Conservation (phyloP, 2,888 invertebrate genomes). For the Clunio marinus region DNA sequence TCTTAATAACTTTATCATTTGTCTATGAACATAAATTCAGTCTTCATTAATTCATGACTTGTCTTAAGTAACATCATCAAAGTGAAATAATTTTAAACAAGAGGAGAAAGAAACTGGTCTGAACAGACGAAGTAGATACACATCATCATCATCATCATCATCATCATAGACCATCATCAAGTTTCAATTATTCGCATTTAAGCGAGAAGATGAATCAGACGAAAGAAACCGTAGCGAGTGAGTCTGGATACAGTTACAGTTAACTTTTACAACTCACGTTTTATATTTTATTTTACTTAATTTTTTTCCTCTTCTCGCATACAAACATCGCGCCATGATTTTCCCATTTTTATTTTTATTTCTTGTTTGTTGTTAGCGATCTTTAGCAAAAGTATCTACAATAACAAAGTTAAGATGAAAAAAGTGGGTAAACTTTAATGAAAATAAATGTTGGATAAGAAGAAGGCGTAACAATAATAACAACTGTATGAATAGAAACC, state of each 20-base stretch:
- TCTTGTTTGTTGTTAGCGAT: background rate
- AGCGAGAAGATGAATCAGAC: background rate
- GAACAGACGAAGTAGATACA: background rate
- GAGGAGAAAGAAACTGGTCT: background rate
- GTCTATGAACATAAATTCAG: no score
- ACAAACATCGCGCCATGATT: background rate
- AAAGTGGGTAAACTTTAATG: slow-evolving; percentile 6
- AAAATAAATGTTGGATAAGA: background rate
- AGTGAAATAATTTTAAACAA: no score
- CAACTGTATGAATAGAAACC: background rate
- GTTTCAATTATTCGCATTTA: slow-evolving; percentile 1
- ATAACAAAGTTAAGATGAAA: no score
- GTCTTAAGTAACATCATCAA: no score
- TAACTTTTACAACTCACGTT: background rate
- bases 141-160: no score
- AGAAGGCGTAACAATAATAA: background rate
- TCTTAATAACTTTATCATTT: no score
- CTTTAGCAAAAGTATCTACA: background rate
- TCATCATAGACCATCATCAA: background rate
- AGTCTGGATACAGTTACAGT: background rate
- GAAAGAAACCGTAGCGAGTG: background rate
- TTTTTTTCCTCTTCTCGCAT: no score
- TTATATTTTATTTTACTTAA: no score
- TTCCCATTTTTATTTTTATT: no score
- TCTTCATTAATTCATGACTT: no score